Base-by-base conservation (phyloP, 2,113 vertebrate species). In the Chauna torquata region DNA sequence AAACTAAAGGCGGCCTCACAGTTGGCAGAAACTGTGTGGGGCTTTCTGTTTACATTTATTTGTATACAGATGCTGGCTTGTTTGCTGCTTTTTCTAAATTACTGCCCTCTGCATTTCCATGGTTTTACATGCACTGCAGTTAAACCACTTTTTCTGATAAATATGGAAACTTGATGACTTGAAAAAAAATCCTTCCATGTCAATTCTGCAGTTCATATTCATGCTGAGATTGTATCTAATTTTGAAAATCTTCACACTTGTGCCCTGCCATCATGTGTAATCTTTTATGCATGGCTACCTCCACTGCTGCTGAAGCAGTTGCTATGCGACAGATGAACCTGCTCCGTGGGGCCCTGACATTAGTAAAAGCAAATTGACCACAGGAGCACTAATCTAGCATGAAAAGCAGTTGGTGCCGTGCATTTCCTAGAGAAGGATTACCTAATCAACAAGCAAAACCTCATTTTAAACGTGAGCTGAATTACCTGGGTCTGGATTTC, bases 341-440 rank as follows among this genome's bases (percentile, higher is more conserved):
- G 98, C 98, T 98, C 99, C 97, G 92, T 98, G 98, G 99, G 99
- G 99, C 98, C 98, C 98, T 99, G 99, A 99, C 99, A 99, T 99
- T 99, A 99, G 99, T 99, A 99, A 99, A 99, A 99, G 99, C 99
- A 99, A 99, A 99, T 99, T 99, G 99, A 99, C 99, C 99, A 99
- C 99, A 98, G 99, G 98, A 99, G 98, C 98, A 98, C 99, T 99
- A 99, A 99, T 99, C 99, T 99, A 98, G 98, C 98, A 98, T 99
- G 99, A 99, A 99, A 99, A 99, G 98, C 98, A 99, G 98, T 98
- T 98, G 98, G 98, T 98, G 97, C 96, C 95, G 78, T 95, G 96
- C 98, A 98, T 98, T 97, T 98, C 97, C 97, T 98, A 95, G 95
- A 97, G 96, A 98, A 97, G 94, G 95, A 98, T 97, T 97, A 97